phyloP scores from a whole-genome alignment of 2,113 vertebrate species.

The Ploceus nigricollis region DNA sequence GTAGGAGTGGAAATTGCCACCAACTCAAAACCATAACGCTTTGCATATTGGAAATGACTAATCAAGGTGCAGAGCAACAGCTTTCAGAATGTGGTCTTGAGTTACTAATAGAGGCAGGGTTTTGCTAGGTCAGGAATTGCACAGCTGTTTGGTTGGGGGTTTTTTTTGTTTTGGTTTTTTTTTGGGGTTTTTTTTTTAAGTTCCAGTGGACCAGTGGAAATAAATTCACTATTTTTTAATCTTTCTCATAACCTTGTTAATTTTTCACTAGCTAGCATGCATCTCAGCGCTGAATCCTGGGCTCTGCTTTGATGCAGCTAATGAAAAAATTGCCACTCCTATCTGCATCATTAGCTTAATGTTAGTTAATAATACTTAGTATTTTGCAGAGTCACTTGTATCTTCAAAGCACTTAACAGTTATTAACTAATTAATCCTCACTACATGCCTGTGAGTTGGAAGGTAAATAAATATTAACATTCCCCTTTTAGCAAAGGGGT shows the following conservation, averaged over 20 bases:
- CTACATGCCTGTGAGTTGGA: constrained; percentile 22
- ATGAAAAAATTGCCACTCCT: not conserved
- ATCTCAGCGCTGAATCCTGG: not conserved
- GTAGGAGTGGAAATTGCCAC: not conserved
- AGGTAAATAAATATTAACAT: constrained; percentile 39
- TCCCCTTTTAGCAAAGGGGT: constrained; percentile 21
- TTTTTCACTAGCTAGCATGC: constrained; percentile 12
- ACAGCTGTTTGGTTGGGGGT: not conserved
- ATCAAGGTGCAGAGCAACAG: not conserved
- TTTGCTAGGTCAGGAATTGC: not conserved
- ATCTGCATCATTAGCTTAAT: constrained; percentile 28
- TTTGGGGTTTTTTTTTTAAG: not conserved
- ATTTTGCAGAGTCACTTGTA: constrained; percentile 16
- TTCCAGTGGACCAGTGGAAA: not conserved
- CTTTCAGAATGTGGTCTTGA: not conserved
- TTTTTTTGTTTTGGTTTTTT: not conserved
- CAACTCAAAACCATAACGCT: not conserved
- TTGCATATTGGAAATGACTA: not conserved
- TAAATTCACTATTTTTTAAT: not conserved
- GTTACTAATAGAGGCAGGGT: not conserved
- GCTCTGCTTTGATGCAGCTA: constrained; percentile 3
- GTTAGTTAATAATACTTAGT: constrained; percentile 38
- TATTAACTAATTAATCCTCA: constrained; percentile 63
- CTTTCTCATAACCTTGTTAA: not conserved
- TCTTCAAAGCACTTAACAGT: constrained; percentile 37